Evolutionary conservation across 2,888 invertebrate species (phyloP).

Genomic region (Cataglyphis cursor): DNA sequence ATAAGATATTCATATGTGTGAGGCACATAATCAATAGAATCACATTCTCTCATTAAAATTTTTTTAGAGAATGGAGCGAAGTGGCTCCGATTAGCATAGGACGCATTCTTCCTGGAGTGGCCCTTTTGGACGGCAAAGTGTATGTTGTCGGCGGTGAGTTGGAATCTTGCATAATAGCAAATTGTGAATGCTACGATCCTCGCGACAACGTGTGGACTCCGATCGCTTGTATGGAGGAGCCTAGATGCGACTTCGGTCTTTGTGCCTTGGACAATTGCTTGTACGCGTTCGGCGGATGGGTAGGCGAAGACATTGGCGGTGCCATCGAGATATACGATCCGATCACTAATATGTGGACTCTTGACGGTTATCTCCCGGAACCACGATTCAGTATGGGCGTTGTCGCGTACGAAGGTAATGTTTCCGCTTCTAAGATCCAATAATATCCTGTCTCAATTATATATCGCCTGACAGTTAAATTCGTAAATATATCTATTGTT

Average conservation of each 20-base stretch:
- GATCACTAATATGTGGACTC: constrained; percentile 92
- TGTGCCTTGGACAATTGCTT: constrained; percentile 94
- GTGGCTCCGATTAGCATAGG: constrained; percentile 94
- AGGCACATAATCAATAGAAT: no score
- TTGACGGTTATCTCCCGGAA: constrained; percentile 93
- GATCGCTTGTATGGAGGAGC: constrained; percentile 90
- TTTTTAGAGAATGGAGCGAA: constrained; percentile 92
- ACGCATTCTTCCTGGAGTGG: constrained; percentile 95
- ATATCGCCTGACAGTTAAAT: not conserved
- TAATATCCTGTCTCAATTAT: not conserved
- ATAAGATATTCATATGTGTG: not conserved
- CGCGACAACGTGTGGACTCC: constrained; percentile 88
- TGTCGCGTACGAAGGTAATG: constrained; percentile 92
- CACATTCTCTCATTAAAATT: not conserved
- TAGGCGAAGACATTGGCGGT: constrained; percentile 96
- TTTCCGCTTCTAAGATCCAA: not conserved
- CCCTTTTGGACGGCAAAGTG: constrained; percentile 93
- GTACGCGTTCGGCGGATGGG: constrained; percentile 97
- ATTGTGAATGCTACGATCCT: constrained; percentile 95
- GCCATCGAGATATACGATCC: constrained; percentile 96
- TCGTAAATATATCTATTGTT: not conserved
- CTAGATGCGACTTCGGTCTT: constrained; percentile 96
- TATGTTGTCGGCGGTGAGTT: constrained; percentile 97
- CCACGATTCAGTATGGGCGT: constrained; percentile 97
- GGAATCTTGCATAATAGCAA: constrained; percentile 95